Percentiles rank a stretch among this genome's conserved stretches.
Conservation (phyloP, 2,113 vertebrate genomes). For the Toxotes chatareus region DNA sequence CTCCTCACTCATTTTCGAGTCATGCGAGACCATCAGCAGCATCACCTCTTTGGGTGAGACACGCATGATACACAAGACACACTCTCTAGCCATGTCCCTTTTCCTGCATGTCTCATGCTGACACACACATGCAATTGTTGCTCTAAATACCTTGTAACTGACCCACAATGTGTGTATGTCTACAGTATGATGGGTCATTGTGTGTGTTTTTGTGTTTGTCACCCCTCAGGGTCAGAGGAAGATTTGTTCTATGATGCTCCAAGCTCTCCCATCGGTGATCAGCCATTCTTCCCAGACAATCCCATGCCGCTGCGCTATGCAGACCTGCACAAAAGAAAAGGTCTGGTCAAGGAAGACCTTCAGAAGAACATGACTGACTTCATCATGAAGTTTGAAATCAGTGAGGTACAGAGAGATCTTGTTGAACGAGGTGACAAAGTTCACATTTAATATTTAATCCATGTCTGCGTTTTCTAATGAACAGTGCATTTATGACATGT, state of each 20-base stretch:
- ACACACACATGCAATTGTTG: not conserved
- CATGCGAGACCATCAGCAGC: conserved; percentile 86
- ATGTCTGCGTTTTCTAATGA: not conserved
- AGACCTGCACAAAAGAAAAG: conserved; percentile 75
- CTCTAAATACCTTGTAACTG: not conserved
- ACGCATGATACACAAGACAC: not conserved
- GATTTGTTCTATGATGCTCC: conserved; percentile 95
- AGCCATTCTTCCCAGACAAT: conserved; percentile 84
- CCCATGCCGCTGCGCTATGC: conserved; percentile 68
- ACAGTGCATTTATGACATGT: not conserved
- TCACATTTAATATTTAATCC: not conserved
- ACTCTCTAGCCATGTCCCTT: not conserved
- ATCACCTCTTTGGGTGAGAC: conserved; percentile 83
- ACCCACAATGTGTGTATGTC: not conserved
- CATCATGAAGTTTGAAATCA: conserved; percentile 91
- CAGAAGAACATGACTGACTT: conserved; percentile 93
- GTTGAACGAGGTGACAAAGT: not conserved
- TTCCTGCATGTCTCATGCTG: too few relatives aligned
- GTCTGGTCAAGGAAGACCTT: conserved; percentile 81
- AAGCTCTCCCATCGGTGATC: conserved; percentile 90
- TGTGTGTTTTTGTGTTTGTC: conserved; percentile 22
- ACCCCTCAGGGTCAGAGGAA: conserved; percentile 88
- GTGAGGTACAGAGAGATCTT: conserved; percentile 83
- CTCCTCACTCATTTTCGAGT: conserved; percentile 86
- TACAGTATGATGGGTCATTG: not conserved